Conservation (phyloP, 2,888 invertebrate genomes). For the Perdita meconis region DNA sequence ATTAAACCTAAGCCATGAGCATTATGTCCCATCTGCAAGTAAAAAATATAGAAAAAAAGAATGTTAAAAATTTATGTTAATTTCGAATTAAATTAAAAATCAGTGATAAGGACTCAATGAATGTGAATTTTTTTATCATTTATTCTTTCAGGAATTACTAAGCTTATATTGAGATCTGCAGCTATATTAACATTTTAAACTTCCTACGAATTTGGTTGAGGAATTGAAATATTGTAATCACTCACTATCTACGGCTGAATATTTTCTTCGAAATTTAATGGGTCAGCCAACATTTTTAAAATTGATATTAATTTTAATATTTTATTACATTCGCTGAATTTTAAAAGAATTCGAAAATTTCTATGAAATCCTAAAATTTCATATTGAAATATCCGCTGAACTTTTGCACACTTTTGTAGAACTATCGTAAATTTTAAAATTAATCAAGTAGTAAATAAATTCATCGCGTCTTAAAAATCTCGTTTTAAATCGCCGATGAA, state of each 20-base stretch:
- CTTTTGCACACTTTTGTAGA: not conserved
- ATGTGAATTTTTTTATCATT: not conserved
- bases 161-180: too few species aligned
- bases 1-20: slow-evolving; percentile 60
- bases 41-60: slow-evolving; percentile 11
- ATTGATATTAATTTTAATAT: too few species aligned
- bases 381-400: not conserved
- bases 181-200: not conserved
- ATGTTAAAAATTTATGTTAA: not conserved
- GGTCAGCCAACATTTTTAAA: not conserved
- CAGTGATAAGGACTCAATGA: too few species aligned
- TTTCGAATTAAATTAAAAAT: not conserved
- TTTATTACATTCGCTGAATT: too few species aligned
- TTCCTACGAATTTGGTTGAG: not conserved
- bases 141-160: not conserved
- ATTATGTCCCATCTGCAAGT: slow-evolving; percentile 65
- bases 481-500: slow-evolving; percentile 2
- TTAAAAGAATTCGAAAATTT: too few species aligned
- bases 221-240: too few species aligned
- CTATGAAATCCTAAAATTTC: not conserved
- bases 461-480: not conserved
- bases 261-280: not conserved
- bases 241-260: not conserved
- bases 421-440: not conserved
- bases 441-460: not conserved